Percentiles rank a stretch among this genome's conserved stretches.
Evolutionary conservation across 2,113 vertebrate species (phyloP).

Genomic region (Mastomys natalensis): DNA sequence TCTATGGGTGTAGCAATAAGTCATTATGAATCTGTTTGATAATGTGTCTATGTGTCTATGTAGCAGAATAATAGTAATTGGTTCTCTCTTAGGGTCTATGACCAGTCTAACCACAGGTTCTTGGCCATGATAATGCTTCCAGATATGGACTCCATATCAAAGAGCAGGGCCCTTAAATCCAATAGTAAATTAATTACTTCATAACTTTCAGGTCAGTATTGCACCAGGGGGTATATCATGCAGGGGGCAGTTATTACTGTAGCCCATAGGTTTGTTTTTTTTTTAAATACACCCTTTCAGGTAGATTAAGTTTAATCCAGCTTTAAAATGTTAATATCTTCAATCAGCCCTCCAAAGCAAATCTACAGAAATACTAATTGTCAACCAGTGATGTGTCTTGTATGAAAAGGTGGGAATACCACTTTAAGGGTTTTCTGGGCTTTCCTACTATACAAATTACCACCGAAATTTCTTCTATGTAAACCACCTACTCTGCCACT

Average conservation of each 20-base stretch:
- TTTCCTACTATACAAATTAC: not conserved
- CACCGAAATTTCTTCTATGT: not conserved
- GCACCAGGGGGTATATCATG: no score
- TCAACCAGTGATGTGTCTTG: not conserved
- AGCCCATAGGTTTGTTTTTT: not conserved
- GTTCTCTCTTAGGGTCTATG: not conserved
- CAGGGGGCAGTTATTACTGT: not conserved
- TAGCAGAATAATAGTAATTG: not conserved
- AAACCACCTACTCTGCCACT: not conserved
- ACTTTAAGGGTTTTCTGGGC: not conserved
- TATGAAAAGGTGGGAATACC: not conserved
- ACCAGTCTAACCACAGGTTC: not conserved
- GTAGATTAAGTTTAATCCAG: not conserved
- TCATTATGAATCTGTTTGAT: not conserved
- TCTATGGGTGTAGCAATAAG: not conserved
- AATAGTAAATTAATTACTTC: not conserved
- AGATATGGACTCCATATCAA: not conserved
- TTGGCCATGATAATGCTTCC: not conserved
- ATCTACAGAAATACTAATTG: constrained; percentile 25
- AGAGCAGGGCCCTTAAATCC: not conserved
- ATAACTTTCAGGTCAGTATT: not conserved
- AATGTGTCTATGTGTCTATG: not conserved
- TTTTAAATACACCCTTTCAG: not conserved
- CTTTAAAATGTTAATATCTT: not conserved
- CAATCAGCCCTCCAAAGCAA: not conserved